These are phyloP conservation scores for Meloidogyne exigua DNA, from an alignment of 1,140 invertebrate species.

Conservation along the genomic window DNA sequence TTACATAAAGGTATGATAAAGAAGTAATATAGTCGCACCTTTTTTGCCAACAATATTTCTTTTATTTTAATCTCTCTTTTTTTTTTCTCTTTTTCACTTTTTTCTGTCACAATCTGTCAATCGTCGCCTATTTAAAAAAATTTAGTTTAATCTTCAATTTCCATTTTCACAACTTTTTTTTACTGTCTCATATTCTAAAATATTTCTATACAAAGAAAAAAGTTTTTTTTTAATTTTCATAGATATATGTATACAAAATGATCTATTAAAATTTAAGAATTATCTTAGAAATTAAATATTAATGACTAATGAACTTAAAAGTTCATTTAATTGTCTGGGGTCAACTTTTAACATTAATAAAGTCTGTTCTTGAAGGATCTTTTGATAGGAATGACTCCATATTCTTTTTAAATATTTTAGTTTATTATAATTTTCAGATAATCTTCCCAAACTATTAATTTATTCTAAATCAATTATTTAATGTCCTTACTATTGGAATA, in stretches of 20 bases:
- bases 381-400: no score
- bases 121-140: not conserved
- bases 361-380: no score
- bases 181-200: not conserved
- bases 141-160: slow-evolving; percentile 3
- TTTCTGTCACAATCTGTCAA: not conserved
- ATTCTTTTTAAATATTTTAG: no score
- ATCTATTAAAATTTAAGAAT: no score
- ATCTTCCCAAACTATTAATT: no score
- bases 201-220: not conserved
- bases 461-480: no score
- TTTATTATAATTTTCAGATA: no score
- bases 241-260: not conserved
- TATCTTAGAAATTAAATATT: no score
- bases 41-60: not conserved
- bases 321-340: no score
- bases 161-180: not conserved
- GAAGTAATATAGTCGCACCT: not conserved
- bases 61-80: not conserved
- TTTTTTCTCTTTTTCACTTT: not conserved
- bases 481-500: no score
- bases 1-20: not conserved
- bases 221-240: not conserved
- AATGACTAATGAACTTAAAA: no score
- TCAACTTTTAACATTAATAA: no score